Conservation (phyloP, 2,113 vertebrate genomes). For the Lepus europaeus region DNA sequence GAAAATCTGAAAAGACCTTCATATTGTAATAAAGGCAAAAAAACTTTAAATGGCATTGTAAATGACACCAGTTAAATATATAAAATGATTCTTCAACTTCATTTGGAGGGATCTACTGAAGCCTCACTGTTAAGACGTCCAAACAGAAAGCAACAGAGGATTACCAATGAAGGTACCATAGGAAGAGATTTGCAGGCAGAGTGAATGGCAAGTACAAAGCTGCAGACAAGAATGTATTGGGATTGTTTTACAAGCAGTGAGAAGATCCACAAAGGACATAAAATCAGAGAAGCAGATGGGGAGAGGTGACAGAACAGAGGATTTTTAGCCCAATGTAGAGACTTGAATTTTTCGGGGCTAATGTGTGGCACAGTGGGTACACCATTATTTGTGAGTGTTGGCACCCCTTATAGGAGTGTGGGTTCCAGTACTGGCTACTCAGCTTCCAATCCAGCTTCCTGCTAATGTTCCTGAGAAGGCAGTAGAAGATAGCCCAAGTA, state of each 20-base stretch:
- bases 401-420: too few species aligned
- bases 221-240: background rate
- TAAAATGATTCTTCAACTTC: constrained; percentile 9
- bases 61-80: background rate
- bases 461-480: too few species aligned
- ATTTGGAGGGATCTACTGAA: background rate
- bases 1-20: background rate
- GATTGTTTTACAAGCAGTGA: background rate
- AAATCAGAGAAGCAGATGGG: background rate
- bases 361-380: too few species aligned
- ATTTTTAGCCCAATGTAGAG: background rate
- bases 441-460: too few species aligned
- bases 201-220: background rate
- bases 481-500: too few species aligned
- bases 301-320: background rate
- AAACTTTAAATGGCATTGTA: background rate
- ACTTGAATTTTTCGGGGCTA: too few species aligned
- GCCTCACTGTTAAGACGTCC: background rate
- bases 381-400: too few species aligned
- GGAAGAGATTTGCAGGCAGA: background rate
- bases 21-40: background rate
- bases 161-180: background rate
- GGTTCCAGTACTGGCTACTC: too few species aligned
- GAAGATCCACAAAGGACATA: background rate
- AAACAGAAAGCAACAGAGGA: background rate